A percentile compares a stretch with the other conserved stretches of the same genome.
phyloP scores from a whole-genome alignment of 1,140 invertebrate species.

The Galleria mellonella region DNA sequence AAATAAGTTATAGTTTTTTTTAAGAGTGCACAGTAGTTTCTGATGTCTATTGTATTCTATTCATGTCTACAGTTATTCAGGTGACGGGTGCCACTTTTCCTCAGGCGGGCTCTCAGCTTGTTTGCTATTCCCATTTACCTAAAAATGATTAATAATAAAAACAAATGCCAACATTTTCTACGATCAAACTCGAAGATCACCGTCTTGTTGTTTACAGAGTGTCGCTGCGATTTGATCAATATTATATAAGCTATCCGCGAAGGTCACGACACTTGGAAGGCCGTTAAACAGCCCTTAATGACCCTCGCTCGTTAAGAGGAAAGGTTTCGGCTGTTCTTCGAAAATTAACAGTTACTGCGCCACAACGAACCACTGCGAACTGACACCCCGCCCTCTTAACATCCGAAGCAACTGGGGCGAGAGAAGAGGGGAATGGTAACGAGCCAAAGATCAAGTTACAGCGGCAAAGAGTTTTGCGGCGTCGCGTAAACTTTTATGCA shows the following conservation, averaged over 20 bases:
- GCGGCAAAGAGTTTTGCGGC: slow-evolving; percentile 17
- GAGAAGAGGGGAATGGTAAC: not conserved
- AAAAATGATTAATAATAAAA: no score
- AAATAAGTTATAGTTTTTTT: no score
- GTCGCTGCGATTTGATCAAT: no score
- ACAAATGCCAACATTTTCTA: no score
- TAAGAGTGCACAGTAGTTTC: no score
- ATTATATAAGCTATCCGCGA: not conserved
- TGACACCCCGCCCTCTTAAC: slow-evolving; percentile 11
- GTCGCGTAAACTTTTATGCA: slow-evolving; percentile 25
- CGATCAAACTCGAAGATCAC: no score
- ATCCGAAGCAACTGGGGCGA: not conserved
- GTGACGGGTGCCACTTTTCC: no score
- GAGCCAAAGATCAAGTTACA: slow-evolving; percentile 5
- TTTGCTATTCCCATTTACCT: no score
- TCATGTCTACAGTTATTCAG: no score
- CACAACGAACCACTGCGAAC: slow-evolving; percentile 12
- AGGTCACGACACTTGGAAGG: slow-evolving; percentile 13
- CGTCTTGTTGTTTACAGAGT: no score
- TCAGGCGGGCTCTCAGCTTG: no score
- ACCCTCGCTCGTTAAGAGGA: slow-evolving; percentile 49
- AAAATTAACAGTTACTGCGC: slow-evolving; percentile 52
- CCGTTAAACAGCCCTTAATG: slow-evolving; percentile 54
- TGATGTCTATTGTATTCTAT: no score
- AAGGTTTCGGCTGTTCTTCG: slow-evolving; percentile 56